Base-by-base conservation (phyloP, 2,888 invertebrate species). In the Tolmerus cingulatus region DNA sequence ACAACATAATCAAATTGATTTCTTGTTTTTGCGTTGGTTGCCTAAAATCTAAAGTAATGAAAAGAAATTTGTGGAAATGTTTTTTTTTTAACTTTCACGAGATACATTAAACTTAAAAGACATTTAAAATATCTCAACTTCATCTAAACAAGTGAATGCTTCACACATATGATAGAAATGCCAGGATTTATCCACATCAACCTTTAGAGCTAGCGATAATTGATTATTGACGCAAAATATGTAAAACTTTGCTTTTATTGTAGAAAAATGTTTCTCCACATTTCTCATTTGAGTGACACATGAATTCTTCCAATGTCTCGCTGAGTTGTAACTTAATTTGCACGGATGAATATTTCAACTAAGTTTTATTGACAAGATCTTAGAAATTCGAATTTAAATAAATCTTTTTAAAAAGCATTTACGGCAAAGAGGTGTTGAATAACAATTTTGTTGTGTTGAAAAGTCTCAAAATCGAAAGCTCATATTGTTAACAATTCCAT, bases 401-500 rank as follows among this genome's bases (percentile, higher is more conserved):
- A 51, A 51, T 19, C 5, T 16, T 19, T 51, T 16, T 16, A n/a
- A n/a, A 51, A n/a, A 3, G n/a, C 51, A 51, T 51, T 51, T 51
- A 7, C n/a, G 16, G n/a, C 7, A 16, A n/a, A 51, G 14, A 16
- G 16, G 16, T 4, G 16, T 46, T 46, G 43, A 46, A 16, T 12
- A 7, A 34, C 34, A 43, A 43, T 46, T 16, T 46, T 16, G 2
- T 16, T 46, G 12, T 1, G 14, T 55, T 55, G 55, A 8, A 8
- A 7, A 79, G 12, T n/a, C 9, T 40, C 23, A 51, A 81, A 81
- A 51, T 46, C 16, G 12, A 46, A 55, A 27, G 14, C 34, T 81
- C 30, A 81, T 30, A 30, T 76, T 76, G 76, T 74, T 86, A 57
- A 30, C 86, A 86, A 86, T 86, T 86, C 74, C 76, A 86, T 76